Base-by-base conservation (phyloP, 2,113 vertebrate genomes). In the Pteronura brasiliensis region DNA sequence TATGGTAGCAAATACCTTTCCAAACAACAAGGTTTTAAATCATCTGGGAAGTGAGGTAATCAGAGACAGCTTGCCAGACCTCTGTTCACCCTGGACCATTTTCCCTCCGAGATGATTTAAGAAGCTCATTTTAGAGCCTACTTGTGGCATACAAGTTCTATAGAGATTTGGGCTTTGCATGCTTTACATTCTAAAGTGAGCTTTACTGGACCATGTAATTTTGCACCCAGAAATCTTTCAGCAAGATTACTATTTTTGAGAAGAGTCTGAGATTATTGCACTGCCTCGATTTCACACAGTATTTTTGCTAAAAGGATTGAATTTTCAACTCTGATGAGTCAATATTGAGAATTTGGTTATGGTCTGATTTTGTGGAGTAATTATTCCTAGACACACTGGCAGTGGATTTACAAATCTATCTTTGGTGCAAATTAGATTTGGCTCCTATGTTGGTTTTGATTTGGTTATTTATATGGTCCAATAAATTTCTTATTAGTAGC, bases 391-490 rank as follows among this genome's bases (percentile, higher is more conserved):
- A 93, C 90, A 91, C 83, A 95, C 36, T 95, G 85, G 44, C 36
- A 93, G 17, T 85, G 29, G 23, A 79, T 52, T 94, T 94, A 49
- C 14, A n/a, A 71, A 55, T 63, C 86, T 84, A 96, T 90, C 65
- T 89, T 96, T 96, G 27, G 20, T 55, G 88, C 74, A 96, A 96
- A 90, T 92, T 95, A 90, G 95, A 94, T 96, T 77, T 63, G 74
- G 92, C 67, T 97, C 93, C 80, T 74, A 25, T 55, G 93, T 89
- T 98, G 95, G 79, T 86, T 97, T 97, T 96, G 59, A 83, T 76
- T 96, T 94, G 44, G 83, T 61, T 98, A 96, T 95, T 97, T 97
- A 95, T 94, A 97, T 85, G 36, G 42, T 85, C 93, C 95, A 97
- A 87, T 72, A 85, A 44, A 89, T 96, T 96, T 96, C 91, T 98